Conservation (phyloP, 2,113 vertebrate species). For the Colistium nudipinnis region DNA sequence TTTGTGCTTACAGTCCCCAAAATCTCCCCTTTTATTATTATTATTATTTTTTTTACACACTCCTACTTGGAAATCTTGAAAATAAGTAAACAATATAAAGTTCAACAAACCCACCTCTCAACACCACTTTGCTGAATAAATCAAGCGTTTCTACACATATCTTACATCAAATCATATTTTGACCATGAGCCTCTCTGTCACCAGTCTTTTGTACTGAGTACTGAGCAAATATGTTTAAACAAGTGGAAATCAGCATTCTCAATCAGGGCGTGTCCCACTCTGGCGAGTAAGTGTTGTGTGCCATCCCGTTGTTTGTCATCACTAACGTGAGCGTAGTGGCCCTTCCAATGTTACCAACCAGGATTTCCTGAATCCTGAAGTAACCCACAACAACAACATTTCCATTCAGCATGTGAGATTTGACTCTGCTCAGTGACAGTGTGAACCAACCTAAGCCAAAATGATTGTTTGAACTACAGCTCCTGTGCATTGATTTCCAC, state of each 20-base stretch:
- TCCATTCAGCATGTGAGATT: background rate
- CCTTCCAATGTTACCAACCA: too few relatives aligned
- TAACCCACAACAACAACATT: background rate
- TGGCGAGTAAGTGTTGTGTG: background rate
- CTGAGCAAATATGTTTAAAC: background rate
- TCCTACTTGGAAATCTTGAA: too few relatives aligned
- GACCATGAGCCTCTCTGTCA: background rate
- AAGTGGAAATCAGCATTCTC: background rate
- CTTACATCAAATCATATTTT: background rate
- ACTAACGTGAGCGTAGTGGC: too few relatives aligned
- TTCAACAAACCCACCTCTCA: background rate
- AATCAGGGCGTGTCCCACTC: constrained; percentile 2
- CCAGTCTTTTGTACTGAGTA: background rate
- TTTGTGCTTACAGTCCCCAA: too few relatives aligned
- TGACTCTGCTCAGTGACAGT: background rate
- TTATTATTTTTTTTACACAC: too few relatives aligned
- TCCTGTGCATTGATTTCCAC: background rate
- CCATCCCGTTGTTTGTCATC: too few relatives aligned
- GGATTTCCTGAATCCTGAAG: constrained; percentile 26
- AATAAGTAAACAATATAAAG: background rate
- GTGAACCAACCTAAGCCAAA: background rate
- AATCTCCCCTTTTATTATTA: too few relatives aligned
- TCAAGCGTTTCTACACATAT: background rate
- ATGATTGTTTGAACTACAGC: constrained; percentile 28
- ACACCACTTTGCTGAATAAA: background rate